Conservation (phyloP, 2,797 vertebrate genomes). For the Myripristis jacobus region DNA sequence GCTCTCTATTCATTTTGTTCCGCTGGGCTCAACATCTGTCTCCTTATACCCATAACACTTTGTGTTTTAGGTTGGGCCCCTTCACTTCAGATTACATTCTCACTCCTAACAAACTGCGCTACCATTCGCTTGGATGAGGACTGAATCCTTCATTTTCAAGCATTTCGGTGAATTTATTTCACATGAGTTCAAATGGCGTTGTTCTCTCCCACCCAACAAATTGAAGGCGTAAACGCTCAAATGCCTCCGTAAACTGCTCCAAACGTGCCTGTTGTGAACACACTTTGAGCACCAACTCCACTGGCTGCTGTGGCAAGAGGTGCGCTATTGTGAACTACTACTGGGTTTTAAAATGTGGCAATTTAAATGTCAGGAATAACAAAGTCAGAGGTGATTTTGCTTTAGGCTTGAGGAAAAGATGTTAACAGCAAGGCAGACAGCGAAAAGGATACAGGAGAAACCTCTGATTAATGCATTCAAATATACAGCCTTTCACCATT, state of each 20-base stretch:
- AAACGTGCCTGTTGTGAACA: too few relatives aligned
- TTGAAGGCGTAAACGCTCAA: slow-evolving; percentile 36
- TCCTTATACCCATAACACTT: slow-evolving; percentile 16
- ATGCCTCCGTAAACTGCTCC: slow-evolving; percentile 21
- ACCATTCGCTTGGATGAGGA: background rate
- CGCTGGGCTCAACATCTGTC: slow-evolving; percentile 31
- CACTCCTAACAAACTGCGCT: slow-evolving; percentile 43
- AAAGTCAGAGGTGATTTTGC: too few relatives aligned
- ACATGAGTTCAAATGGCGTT: slow-evolving; percentile 46
- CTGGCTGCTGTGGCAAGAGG: background rate
- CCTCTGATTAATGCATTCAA: background rate
- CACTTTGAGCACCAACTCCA: background rate
- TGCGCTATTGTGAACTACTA: background rate
- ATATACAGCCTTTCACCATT: background rate
- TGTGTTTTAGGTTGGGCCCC: background rate
- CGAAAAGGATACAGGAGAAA: too few relatives aligned
- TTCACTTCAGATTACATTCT: slow-evolving; percentile 11
- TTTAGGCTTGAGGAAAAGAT: too few relatives aligned
- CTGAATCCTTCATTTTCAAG: slow-evolving; percentile 44
- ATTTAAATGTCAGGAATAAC: background rate
- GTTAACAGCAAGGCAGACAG: too few relatives aligned
- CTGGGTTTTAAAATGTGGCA: background rate
- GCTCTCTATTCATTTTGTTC: slow-evolving; percentile 38
- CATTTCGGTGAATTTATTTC: slow-evolving; percentile 46
- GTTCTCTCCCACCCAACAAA: slow-evolving; percentile 39